Conservation (phyloP, 2,113 vertebrate species). For the Noctilio leporinus region DNA sequence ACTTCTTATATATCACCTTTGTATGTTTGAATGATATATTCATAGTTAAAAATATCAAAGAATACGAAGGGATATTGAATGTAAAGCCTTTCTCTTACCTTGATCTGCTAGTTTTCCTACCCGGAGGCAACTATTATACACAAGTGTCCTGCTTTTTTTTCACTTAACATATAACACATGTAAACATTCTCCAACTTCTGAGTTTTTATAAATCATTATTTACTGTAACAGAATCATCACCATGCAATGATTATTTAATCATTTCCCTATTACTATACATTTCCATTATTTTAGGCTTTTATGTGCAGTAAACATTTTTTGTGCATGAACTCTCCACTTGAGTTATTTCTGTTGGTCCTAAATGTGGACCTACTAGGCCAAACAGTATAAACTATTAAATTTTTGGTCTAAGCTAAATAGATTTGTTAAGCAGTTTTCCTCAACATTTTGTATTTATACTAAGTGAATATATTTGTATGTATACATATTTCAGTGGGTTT, state of each 20-base stretch:
- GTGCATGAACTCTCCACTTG: not conserved
- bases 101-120: not conserved
- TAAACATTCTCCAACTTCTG: not conserved
- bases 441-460: not conserved
- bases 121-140: not conserved
- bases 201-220: not conserved
- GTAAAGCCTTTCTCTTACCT: not conserved
- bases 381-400: not conserved
- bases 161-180: not conserved
- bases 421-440: not conserved
- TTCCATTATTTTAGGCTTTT: not conserved
- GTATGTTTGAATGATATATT: not conserved
- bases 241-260: accelerated
- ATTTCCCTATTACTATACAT: not conserved
- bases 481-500: not conserved
- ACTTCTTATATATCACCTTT: not conserved
- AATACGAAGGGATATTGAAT: not conserved
- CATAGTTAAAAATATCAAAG: not conserved
- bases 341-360: not conserved
- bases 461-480: not conserved
- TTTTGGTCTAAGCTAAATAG: not conserved
- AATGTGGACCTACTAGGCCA: not conserved
- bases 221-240: not conserved
- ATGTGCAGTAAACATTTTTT: not conserved
- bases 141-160: not conserved